Evolutionary conservation across 1,140 invertebrate genomes (phyloP), one percentile per base, ranked within the genome.

Genomic region (Pseudomyrmex concolor): DNA sequence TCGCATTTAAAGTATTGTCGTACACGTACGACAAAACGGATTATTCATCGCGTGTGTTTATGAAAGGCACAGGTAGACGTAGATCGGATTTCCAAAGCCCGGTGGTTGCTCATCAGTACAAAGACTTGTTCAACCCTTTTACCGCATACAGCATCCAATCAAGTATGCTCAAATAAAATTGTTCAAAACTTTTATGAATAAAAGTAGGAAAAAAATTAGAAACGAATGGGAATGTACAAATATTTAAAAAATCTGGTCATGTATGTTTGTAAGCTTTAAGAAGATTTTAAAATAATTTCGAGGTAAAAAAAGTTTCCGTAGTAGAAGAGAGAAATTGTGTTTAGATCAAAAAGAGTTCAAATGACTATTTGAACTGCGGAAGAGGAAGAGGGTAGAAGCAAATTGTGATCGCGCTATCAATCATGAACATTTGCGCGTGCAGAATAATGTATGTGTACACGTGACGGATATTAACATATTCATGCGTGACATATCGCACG

Each of bases 401-500:
- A 80, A 59, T 70, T 71, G 82, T 54, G 63, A 13, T 62, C 17
- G 50, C 22, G n/a, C 62, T 55, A 80, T 84, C 66, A 72, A 83
- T 83, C 78, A 71, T 4, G n/a, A 43, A 34, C 60, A 62, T 51
- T 83, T 25, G n/a, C 15, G 51, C 45, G 17, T 55, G 62, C 4
- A 45, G 2, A 63, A 63, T 74, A 57, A 63, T 13, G 25, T 19
- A 10, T 15, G 19, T 60, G 8, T 17, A 19, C 10, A 50, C 55
- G 19, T 59, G 34, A 72, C 55, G 60, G 17, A 34, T 70, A 85
- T 91, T 90, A 91, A 89, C 88, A 89, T 90, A 91, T 88, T 88
- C 87, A 86, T 86, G 88, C 84, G 84, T 87, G 84, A 89, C 83
- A 82, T 83, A 63, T 55, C 73, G 60, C 54, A 63, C 64, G 51